Conservation (phyloP, 2,113 vertebrate species). For the Onychostruthus taczanowskii region DNA sequence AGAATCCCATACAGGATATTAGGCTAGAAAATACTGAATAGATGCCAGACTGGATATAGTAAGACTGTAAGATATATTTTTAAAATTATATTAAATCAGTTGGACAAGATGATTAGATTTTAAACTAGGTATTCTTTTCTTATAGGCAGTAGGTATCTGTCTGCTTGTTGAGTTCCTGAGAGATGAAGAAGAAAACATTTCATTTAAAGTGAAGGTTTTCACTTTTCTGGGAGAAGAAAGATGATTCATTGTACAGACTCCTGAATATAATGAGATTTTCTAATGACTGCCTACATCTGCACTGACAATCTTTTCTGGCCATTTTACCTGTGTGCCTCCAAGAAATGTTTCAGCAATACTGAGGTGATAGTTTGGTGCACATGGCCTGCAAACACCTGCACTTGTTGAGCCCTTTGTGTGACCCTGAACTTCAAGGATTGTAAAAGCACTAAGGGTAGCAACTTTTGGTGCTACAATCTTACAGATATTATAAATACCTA, state of each 20-base stretch:
- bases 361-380: background rate
- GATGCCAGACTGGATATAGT: conserved; percentile 36
- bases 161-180: conserved; percentile 26
- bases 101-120: conserved; percentile 50
- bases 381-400: background rate
- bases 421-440: background rate
- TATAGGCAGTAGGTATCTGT: background rate
- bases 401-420: background rate
- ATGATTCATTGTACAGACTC: conserved; percentile 33
- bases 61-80: conserved; percentile 39
- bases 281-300: conserved; percentile 35
- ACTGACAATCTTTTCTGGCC: background rate
- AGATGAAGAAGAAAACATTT: conserved; percentile 44
- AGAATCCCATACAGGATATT: conserved; percentile 54
- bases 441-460: background rate
- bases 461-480: background rate
- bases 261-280: conserved; percentile 55
- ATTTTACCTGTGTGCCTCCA: background rate
- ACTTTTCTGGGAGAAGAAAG: conserved; percentile 11
- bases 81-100: conserved; percentile 43
- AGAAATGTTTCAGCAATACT: background rate
- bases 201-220: conserved; percentile 30
- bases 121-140: conserved; percentile 7
- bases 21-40: conserved; percentile 26
- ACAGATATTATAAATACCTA: background rate